These are phyloP conservation scores for Latrodectus elegans DNA, from an alignment of 2,888 invertebrate species.

Conservation along the genomic window DNA sequence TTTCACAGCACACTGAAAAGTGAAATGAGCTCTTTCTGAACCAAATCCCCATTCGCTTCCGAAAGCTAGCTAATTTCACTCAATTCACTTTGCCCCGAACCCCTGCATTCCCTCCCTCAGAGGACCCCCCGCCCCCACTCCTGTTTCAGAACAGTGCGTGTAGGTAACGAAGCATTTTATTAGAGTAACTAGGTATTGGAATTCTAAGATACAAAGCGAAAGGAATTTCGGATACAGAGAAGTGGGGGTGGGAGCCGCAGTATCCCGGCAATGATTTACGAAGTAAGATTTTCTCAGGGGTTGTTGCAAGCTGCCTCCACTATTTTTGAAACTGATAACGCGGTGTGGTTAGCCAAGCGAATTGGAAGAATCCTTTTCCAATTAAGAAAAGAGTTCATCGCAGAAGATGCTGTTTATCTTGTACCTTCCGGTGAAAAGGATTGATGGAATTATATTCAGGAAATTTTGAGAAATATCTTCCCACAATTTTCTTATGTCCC, in stretches of 20 bases:
- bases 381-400: background rate
- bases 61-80: background rate
- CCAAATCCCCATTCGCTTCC: no score
- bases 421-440: no score
- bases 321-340: background rate
- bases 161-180: constrained; percentile 65
- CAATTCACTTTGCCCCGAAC: background rate
- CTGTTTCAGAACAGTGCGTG: constrained; percentile 12
- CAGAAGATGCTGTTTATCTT: background rate
- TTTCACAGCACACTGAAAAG: no score
- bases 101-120: background rate
- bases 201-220: constrained; percentile 29
- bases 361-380: background rate
- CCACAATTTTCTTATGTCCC: no score
- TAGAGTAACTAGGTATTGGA: constrained; percentile 62
- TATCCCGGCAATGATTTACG: constrained; percentile 1
- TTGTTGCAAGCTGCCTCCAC: background rate
- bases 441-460: no score
- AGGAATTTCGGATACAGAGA: constrained; percentile 7
- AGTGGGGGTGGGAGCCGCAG: background rate
- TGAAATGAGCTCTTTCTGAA: no score
- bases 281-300: background rate
- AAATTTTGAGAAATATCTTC: no score
- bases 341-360: background rate
- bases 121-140: constrained; percentile 7